A percentile compares a stretch with the other conserved stretches of the same genome.
These are phyloP conservation scores for Dasysyrphus tricinctus DNA, from an alignment of 2,888 invertebrate species.

Conservation along the genomic window DNA sequence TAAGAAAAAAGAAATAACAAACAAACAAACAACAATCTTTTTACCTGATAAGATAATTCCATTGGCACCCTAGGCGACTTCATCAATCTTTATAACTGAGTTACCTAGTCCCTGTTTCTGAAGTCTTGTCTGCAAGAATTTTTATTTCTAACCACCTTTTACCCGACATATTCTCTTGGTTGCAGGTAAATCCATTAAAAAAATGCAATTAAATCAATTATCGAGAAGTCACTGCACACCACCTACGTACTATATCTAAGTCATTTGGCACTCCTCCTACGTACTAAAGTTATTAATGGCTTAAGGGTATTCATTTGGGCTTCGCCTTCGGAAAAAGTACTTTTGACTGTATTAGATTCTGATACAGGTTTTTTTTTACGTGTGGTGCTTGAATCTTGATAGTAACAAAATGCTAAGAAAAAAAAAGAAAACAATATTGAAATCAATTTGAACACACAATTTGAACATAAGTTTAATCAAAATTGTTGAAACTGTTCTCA, in stretches of 20 bases:
- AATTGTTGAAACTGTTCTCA: too few relatives aligned
- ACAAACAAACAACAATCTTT: neutral
- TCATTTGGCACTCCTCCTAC: neutral
- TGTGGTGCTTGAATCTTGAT: too few relatives aligned
- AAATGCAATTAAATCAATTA: neutral
- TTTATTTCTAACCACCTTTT: constrained; percentile 8
- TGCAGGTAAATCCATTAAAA: constrained; percentile 3
- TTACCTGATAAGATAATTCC: constrained; percentile 23
- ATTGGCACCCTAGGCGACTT: neutral
- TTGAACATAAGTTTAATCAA: too few relatives aligned
- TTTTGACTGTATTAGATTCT: too few relatives aligned
- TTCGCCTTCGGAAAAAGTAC: too few relatives aligned
- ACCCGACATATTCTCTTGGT: neutral
- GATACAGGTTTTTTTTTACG: too few relatives aligned
- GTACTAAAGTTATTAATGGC: neutral
- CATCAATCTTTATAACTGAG: constrained; percentile 33
- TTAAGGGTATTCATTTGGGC: neutral
- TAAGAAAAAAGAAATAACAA: neutral
- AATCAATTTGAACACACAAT: too few relatives aligned
- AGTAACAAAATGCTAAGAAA: too few relatives aligned
- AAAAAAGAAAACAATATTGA: too few relatives aligned
- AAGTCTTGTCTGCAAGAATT: neutral
- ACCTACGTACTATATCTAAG: too few relatives aligned
- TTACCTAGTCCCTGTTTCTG: neutral
- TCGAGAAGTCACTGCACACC: neutral